Evolutionary conservation across 2,113 vertebrate species (phyloP).

Genomic region (Calidris pygmaea): DNA sequence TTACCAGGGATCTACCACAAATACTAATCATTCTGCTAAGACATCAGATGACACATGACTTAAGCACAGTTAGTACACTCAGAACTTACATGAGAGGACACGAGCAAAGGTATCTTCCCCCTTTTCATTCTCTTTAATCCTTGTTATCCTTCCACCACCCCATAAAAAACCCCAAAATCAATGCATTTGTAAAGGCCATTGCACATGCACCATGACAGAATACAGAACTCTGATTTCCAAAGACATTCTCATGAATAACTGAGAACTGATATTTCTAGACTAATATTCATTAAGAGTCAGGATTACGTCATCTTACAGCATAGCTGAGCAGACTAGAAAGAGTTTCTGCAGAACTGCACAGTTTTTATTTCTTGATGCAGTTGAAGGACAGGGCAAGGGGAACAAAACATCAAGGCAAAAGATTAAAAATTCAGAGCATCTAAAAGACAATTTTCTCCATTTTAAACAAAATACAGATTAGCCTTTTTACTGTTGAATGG

Average conservation of each 20-base stretch:
- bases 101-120: neutral
- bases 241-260: neutral
- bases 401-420: conserved; percentile 55
- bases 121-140: neutral
- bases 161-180: neutral
- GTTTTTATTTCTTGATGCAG: conserved; percentile 12
- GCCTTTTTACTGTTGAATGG: conserved; percentile 50
- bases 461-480: conserved; percentile 37
- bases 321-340: conserved; percentile 16
- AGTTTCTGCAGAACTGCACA: conserved; percentile 26
- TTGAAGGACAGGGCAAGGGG: conserved; percentile 62
- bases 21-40: neutral
- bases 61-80: neutral
- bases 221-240: neutral
- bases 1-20: neutral
- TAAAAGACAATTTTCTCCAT: conserved; percentile 10
- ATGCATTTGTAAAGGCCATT: neutral
- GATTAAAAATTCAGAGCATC: conserved; percentile 49
- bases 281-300: conserved; percentile 22
- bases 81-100: neutral
- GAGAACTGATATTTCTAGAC: conserved; percentile 15
- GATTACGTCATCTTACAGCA: conserved; percentile 25
- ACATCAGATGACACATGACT: neutral
- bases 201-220: neutral
- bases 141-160: neutral